A percentile compares a stretch with the other conserved stretches of the same genome.
phyloP scores from a whole-genome alignment of 2,888 invertebrate genomes.

The Dynastes hyllus region DNA sequence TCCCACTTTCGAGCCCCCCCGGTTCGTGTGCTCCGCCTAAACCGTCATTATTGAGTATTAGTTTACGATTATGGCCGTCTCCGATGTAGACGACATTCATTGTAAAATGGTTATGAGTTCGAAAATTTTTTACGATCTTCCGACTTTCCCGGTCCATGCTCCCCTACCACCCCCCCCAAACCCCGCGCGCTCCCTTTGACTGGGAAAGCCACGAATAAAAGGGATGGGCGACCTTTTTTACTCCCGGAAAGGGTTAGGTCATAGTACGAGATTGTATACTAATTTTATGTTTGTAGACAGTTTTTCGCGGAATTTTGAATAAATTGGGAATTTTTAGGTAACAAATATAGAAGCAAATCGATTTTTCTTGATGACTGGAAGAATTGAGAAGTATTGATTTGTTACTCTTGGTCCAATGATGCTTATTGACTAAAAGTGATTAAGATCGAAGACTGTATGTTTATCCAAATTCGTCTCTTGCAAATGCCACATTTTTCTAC shows the following conservation, averaged over 20 bases:
- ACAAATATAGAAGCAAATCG: too few relatives aligned
- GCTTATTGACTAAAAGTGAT: too few relatives aligned
- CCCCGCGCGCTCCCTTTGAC: background rate
- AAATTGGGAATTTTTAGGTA: too few relatives aligned
- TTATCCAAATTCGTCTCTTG: too few relatives aligned
- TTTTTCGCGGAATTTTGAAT: background rate
- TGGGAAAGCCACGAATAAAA: background rate
- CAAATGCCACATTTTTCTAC: too few relatives aligned
- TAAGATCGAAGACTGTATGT: too few relatives aligned
- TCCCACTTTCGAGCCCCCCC: too few relatives aligned
- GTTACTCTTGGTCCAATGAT: too few relatives aligned
- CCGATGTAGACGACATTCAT: slow-evolving; percentile 39
- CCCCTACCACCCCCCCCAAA: background rate
- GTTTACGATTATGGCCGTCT: slow-evolving; percentile 31
- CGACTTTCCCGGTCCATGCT: slow-evolving; percentile 20
- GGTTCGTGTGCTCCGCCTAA: background rate
- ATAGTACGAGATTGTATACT: background rate
- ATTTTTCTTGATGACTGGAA: too few relatives aligned
- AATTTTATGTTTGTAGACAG: background rate
- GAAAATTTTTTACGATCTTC: slow-evolving; percentile 37
- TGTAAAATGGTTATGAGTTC: slow-evolving; percentile 40
- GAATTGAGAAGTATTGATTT: too few relatives aligned
- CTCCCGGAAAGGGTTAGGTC: too few relatives aligned
- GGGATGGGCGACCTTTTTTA: slow-evolving; percentile 1
- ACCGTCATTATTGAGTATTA: slow-evolving; percentile 35